Evolutionary conservation across 2,113 vertebrate genomes (phyloP), one percentile per base, ranked within the genome.

Genomic region (Vulpes lagopus): DNA sequence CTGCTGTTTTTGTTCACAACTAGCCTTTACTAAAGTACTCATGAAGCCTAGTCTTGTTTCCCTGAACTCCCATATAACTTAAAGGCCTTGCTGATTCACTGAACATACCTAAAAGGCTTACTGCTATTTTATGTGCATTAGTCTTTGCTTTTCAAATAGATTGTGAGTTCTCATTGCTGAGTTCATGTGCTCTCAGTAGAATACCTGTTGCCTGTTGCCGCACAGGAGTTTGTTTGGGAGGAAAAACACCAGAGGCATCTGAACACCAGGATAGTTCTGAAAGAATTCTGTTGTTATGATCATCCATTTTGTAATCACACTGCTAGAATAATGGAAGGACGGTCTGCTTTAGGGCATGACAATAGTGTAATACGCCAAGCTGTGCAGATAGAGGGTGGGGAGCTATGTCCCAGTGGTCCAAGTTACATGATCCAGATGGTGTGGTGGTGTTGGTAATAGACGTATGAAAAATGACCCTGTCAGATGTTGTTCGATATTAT

Each of bases 391-490:
- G 38, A 4, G 17, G 74, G 19, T 5, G 30, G 27, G 2, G 10
- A 19, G 1, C 43, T 25, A 19, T 38, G 55, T 62, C 32, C 35
- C 74, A 25, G 23, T 2, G 86, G 38, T 35, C 20, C 19, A 16
- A 60, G 38, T 14, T 9, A 9, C 35, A 5, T 5, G 51, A 81
- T 55, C 57, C 76, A 82, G 76, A 49, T 11, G 57, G 71, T 20
- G 9, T 49, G 82, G 30, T 79, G 53, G 64, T 25, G 5, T 84
- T 69, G 55, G 35, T 87, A 67, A 85, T 6, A 86, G 81, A 85
- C n/a, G 9, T 6, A 10, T 93, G 92, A 95, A 85, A 93, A 89
- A 95, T 81, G 80, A 32, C 57, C 43, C 55, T 96, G 86, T 91
- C 95, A 91, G 78, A 76, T 79, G 38, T 38, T 74, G 78, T 96